Percentiles rank a stretch among this genome's conserved stretches.
These are phyloP conservation scores for Hymenopus coronatus DNA, from an alignment of 2,888 invertebrate species.

Conservation along the genomic window DNA sequence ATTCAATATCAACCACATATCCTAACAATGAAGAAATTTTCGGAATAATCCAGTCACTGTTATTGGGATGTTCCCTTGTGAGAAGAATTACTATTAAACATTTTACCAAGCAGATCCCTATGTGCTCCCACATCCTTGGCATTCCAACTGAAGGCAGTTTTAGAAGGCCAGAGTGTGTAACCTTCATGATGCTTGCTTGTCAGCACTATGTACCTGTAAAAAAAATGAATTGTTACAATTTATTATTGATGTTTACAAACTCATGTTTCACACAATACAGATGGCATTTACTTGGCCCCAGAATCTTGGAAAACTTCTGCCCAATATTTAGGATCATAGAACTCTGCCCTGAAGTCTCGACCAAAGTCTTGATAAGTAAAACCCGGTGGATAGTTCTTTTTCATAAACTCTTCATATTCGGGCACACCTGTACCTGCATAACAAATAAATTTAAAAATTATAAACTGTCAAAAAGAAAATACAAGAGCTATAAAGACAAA, in stretches of 20 bases:
- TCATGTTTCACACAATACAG: not conserved
- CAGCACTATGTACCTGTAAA: conserved; percentile 68
- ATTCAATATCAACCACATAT: too few species aligned
- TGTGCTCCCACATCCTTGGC: conserved; percentile 74
- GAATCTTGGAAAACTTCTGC: conserved; percentile 75
- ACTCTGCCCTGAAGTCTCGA: conserved; percentile 81
- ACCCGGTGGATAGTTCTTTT: conserved; percentile 74
- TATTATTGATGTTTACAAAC: not conserved
- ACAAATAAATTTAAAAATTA: not conserved
- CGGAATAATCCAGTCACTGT: too few species aligned
- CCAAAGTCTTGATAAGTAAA: conserved; percentile 94
- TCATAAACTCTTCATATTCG: conserved; percentile 67
- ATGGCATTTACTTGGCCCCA: conserved; percentile 71
- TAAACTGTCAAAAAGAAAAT: too few species aligned
- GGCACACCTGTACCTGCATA: not conserved
- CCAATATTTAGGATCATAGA: conserved; percentile 83
- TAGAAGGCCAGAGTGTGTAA: conserved; percentile 79
- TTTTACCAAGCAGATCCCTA: conserved; percentile 66
- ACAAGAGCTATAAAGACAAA: too few species aligned
- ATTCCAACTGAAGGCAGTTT: conserved; percentile 81
- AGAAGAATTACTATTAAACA: not conserved
- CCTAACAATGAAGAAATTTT: too few species aligned
- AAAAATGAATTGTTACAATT: not conserved
- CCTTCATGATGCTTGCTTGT: conserved; percentile 91
- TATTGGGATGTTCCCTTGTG: too few species aligned